phyloP scores from a whole-genome alignment of 2,888 invertebrate genomes.

The Microplitis manilae region DNA sequence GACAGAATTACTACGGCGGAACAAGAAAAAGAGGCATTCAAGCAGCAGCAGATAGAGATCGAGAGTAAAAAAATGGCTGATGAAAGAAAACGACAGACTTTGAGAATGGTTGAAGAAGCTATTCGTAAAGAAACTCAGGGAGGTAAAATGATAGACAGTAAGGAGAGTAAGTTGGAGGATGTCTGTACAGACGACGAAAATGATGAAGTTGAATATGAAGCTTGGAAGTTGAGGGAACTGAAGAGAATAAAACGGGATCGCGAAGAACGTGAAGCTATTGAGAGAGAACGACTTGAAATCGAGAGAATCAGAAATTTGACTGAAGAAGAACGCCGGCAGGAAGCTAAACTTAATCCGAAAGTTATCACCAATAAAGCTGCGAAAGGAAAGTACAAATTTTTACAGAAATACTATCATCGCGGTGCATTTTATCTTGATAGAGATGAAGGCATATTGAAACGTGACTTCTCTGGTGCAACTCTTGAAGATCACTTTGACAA shows the following conservation, averaged over 20 bases:
- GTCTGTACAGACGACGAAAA: constrained; percentile 96
- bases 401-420: constrained; percentile 99
- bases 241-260: constrained; percentile 96
- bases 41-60: constrained; percentile 86
- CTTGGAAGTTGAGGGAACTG: constrained; percentile 97
- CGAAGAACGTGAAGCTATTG: constrained; percentile 91
- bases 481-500: constrained; percentile 99
- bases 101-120: constrained; percentile 91
- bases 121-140: constrained; percentile 85
- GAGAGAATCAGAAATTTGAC: constrained; percentile 94
- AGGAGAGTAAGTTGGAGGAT: constrained; percentile 86
- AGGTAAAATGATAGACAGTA: constrained; percentile 74
- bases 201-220: constrained; percentile 96
- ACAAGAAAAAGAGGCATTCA: constrained; percentile 89
- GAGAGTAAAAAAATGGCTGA: constrained; percentile 90
- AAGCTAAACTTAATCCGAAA: constrained; percentile 92
- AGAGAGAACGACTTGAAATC: constrained; percentile 89
- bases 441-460: constrained; percentile 91
- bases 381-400: constrained; percentile 99
- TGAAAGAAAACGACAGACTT: constrained; percentile 89
- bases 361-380: constrained; percentile 92
- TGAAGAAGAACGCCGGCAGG: constrained; percentile 95
- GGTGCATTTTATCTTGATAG: constrained; percentile 98
- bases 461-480: constrained; percentile 96
- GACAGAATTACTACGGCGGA: constrained; percentile 97